Evolutionary conservation across 1,140 invertebrate genomes (phyloP).

Genomic region (Orchestia grillus): DNA sequence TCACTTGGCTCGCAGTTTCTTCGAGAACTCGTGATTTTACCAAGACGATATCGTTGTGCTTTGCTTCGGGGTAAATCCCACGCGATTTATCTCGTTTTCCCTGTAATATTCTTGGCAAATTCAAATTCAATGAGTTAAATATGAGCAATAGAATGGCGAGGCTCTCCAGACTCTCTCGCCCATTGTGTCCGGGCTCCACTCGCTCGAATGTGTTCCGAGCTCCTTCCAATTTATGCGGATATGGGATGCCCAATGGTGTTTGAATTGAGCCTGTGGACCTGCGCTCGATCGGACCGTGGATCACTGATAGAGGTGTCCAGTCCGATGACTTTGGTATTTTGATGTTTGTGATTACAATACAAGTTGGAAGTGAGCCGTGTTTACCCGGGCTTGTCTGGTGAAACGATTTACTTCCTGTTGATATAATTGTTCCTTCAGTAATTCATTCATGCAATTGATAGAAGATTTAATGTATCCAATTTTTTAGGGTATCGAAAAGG

Average conservation of each 20-base stretch:
- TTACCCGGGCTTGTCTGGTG: not conserved
- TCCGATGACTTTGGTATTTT: not conserved
- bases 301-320: not conserved
- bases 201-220: not conserved
- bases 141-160: not conserved
- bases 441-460: not conserved
- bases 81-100: not conserved
- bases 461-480: not conserved
- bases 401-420: not conserved
- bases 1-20: not conserved
- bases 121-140: not conserved
- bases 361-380: not conserved
- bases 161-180: not conserved
- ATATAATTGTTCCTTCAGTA: not conserved
- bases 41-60: not conserved
- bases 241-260: not conserved
- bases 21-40: not conserved
- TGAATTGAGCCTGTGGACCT: not conserved
- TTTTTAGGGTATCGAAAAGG: not conserved
- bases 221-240: not conserved
- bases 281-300: not conserved
- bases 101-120: not conserved
- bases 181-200: not conserved
- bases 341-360: not conserved
- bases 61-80: not conserved